Percentiles rank a stretch among this genome's conserved stretches.
Evolutionary conservation across 2,888 invertebrate species (phyloP).

Genomic region (Papilio elwesi): DNA sequence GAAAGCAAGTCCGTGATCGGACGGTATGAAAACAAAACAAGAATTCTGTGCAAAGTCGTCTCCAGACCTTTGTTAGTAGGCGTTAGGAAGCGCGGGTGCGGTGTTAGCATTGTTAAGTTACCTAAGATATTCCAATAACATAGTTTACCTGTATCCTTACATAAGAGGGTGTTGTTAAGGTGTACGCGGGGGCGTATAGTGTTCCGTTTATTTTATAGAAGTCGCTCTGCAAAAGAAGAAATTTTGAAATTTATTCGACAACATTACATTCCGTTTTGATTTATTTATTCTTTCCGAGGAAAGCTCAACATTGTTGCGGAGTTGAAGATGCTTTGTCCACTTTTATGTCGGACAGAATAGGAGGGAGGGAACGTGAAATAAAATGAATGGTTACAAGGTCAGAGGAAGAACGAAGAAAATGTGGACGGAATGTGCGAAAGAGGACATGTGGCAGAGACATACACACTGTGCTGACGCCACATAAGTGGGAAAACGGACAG

Average conservation of each 20-base stretch:
- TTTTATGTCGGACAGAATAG: too few species aligned
- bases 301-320: too few species aligned
- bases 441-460: too few species aligned
- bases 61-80: constrained; percentile 67
- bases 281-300: too few species aligned
- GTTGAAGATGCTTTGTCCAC: too few species aligned
- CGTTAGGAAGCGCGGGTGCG: constrained; percentile 52
- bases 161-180: constrained; percentile 69
- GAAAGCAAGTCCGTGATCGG: constrained; percentile 32
- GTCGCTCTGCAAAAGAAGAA: constrained; percentile 81
- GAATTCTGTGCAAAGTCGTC: constrained; percentile 71
- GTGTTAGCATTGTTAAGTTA: constrained; percentile 52
- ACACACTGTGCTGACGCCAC: too few species aligned
- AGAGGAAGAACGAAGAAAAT: too few species aligned
- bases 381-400: too few species aligned
- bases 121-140: constrained; percentile 52
- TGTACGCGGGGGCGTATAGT: constrained; percentile 71
- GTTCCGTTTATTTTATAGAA: constrained; percentile 83
- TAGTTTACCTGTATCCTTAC: constrained; percentile 71
- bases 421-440: too few species aligned
- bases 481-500: too few species aligned
- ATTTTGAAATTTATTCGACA: constrained; percentile 31
- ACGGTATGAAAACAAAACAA: constrained; percentile 24
- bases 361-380: too few species aligned
- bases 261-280: background rate